phyloP scores from a whole-genome alignment of 1,140 invertebrate species.

The Fopius arisanus region DNA sequence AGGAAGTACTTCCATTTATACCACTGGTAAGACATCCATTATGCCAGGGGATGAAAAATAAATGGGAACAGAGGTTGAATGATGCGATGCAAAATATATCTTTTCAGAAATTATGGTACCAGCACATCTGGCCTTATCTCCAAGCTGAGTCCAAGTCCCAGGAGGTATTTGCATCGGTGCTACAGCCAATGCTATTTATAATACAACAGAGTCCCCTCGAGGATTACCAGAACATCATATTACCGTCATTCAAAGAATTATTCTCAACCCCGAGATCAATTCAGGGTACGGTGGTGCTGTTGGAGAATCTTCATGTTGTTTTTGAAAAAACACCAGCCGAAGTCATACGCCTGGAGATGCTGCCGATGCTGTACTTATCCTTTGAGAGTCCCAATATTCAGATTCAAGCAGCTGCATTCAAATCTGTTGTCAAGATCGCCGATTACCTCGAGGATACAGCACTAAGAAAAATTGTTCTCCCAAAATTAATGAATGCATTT shows the following conservation, averaged over 20 bases:
- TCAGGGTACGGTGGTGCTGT: constrained; percentile 87
- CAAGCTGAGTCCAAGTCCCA: constrained; percentile 84
- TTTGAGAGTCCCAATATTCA: constrained; percentile 92
- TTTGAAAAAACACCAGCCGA: constrained; percentile 86
- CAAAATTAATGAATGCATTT: constrained; percentile 87
- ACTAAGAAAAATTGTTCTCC: constrained; percentile 83
- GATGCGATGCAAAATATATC: neutral
- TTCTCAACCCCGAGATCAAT: constrained; percentile 79
- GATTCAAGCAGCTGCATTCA: constrained; percentile 89
- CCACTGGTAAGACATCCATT: constrained; percentile 77
- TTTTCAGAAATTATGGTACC: constrained; percentile 92
- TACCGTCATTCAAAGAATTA: constrained; percentile 79
- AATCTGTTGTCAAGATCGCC: constrained; percentile 86
- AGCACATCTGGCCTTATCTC: constrained; percentile 91
- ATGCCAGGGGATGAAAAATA: neutral
- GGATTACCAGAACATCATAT: constrained; percentile 85
- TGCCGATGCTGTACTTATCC: constrained; percentile 88
- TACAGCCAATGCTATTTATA: constrained; percentile 88
- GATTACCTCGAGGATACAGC: constrained; percentile 86
- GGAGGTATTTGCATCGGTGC: constrained; percentile 86
- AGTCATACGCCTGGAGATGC: constrained; percentile 81
- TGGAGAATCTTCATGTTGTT: constrained; percentile 92
- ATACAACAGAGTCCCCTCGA: constrained; percentile 83
- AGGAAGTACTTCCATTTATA: constrained; percentile 86
- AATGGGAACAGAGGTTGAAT: neutral